phyloP scores from a whole-genome alignment of 2,888 invertebrate genomes.

The Gortyna flavago region DNA sequence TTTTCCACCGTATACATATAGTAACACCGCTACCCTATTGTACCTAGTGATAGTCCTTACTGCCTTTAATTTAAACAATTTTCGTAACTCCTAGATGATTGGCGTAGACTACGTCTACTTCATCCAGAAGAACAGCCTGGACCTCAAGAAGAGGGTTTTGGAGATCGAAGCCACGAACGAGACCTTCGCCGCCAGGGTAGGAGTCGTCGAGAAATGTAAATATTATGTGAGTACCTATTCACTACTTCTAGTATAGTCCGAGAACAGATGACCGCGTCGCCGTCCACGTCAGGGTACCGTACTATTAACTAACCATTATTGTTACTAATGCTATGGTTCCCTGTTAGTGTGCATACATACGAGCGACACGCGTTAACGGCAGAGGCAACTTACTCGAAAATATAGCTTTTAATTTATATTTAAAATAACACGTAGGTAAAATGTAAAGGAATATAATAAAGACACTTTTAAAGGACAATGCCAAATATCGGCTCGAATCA shows the following conservation, averaged over 20 bases:
- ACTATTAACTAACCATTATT: no score
- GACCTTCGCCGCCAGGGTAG: conserved; percentile 95
- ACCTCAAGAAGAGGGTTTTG: conserved; percentile 93
- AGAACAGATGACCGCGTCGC: background rate
- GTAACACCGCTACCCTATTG: background rate
- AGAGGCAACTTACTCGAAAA: no score
- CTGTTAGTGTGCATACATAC: no score
- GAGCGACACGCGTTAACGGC: no score
- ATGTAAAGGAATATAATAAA: no score
- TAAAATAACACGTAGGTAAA: no score
- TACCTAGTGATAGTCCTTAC: background rate
- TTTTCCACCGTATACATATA: background rate
- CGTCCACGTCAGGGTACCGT: background rate
- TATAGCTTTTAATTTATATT: no score
- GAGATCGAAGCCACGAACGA: conserved; percentile 98
- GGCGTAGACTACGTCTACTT: conserved; percentile 98
- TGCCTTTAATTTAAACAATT: background rate
- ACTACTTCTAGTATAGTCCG: background rate
- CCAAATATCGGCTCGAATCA: no score
- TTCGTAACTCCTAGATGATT: conserved; percentile 92
- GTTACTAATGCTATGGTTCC: no score
- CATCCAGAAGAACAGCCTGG: conserved; percentile 96
- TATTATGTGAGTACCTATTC: conserved; percentile 93
- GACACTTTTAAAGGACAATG: no score
- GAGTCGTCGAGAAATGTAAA: conserved; percentile 96